Base-by-base conservation (phyloP, 2,113 vertebrate species). In the Halcyon malimbica region DNA sequence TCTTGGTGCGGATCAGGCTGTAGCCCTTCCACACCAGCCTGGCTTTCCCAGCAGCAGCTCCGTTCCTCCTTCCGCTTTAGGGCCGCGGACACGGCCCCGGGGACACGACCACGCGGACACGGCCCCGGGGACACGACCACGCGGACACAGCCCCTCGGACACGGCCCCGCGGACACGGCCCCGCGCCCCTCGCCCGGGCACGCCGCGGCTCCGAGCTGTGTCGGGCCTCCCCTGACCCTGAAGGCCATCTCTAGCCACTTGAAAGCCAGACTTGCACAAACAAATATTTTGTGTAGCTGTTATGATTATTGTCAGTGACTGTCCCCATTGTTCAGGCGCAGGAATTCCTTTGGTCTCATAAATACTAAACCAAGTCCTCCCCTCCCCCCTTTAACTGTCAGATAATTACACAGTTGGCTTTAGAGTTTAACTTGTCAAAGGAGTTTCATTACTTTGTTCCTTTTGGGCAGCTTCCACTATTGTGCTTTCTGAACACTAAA, bases 391-490 rank as follows among this genome's bases (percentile, higher is more conserved):
- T 79, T 91, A 97, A 95, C 96, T 96, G 97, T 96, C 97, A 96
- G 97, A 98, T 98, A 98, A 98, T 97, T 97, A 98, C 97, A 97
- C 97, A 96, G 87, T 98, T 97, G 97, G 97, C 98, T 98, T 98
- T 98, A 93, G 97, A 98, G 98, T 98, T 98, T 97, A 98, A 98
- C 97, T 98, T 98, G 97, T 97, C 97, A 98, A 98, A 97, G 96
- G 95, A 89, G 95, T 97, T 97, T 96, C 96, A 97, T 97, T 97
- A 98, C 98, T 98, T 97, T 97, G 97, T 98, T 97, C 97, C 97
- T 97, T 97, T 97, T 96, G 97, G 97, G 97, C 95, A 98, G 95
- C 97, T 97, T 97, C 97, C 97, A 98, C 98, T 92, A 97, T 98
- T 97, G 98, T 98, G 97, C 93, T 96, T 91, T 96, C 96, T 97